Conservation (phyloP, 2,113 vertebrate species). For the Chaetodon trifascialis region DNA sequence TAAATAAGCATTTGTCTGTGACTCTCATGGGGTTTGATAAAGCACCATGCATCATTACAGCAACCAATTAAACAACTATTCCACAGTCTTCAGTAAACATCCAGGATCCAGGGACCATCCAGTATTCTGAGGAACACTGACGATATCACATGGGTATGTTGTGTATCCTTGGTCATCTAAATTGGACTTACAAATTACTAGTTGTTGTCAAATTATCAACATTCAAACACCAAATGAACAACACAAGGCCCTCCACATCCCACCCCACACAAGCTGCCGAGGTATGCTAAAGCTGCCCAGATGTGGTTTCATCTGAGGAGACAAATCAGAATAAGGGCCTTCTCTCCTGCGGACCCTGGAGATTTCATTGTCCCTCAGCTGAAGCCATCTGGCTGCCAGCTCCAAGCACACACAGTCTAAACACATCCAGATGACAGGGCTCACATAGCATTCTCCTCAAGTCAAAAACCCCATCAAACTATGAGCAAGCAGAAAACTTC, state of each 20-base stretch:
- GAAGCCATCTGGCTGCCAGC: slow-evolving; percentile 77
- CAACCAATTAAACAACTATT: slow-evolving; percentile 19
- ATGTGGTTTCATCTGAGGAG: slow-evolving; percentile 64
- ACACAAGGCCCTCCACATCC: neutral
- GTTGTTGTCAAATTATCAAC: slow-evolving; percentile 51
- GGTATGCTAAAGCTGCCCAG: slow-evolving; percentile 61
- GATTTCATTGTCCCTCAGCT: slow-evolving; percentile 72
- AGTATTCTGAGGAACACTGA: slow-evolving; percentile 27
- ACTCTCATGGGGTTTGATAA: slow-evolving; percentile 28
- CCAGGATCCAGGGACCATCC: slow-evolving; percentile 12
- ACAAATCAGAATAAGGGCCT: slow-evolving; percentile 59
- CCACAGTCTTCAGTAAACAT: slow-evolving; percentile 33
- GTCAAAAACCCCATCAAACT: slow-evolving; percentile 38
- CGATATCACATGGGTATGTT: slow-evolving; percentile 13
- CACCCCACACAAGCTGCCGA: slow-evolving; percentile 40
- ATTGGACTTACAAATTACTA: slow-evolving; percentile 22
- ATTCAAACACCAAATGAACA: slow-evolving; percentile 20
- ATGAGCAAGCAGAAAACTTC: slow-evolving; percentile 51
- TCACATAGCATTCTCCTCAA: slow-evolving; percentile 43
- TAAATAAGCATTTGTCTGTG: slow-evolving; percentile 51
- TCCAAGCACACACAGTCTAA: slow-evolving; percentile 64
- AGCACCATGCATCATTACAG: slow-evolving; percentile 29
- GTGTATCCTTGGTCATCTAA: slow-evolving; percentile 23
- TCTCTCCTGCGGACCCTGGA: slow-evolving; percentile 61
- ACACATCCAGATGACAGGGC: slow-evolving; percentile 74